These are phyloP conservation scores for Callipepla californica DNA, from an alignment of 2,113 vertebrate species.

Conservation along the genomic window DNA sequence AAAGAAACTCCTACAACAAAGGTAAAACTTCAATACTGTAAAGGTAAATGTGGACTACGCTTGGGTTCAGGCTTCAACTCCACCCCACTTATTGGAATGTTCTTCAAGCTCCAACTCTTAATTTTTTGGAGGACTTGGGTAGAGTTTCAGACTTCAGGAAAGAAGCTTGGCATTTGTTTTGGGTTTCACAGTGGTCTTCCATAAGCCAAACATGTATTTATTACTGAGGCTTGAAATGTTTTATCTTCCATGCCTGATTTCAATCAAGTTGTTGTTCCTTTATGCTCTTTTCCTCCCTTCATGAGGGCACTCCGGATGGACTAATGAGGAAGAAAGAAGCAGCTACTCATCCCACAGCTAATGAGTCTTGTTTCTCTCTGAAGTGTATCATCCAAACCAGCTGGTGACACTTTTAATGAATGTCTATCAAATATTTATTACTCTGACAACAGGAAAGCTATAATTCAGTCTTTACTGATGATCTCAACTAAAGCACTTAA, in stretches of 20 bases:
- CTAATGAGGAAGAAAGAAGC: conserved; percentile 9
- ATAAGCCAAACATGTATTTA: background rate
- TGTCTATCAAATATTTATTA: conserved; percentile 36
- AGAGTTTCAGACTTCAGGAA: background rate
- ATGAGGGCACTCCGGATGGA: background rate
- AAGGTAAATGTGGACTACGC: background rate
- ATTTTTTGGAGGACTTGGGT: background rate
- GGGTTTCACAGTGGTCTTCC: background rate
- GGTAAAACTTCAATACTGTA: background rate
- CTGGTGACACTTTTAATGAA: conserved; percentile 24
- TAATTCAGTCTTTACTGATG: background rate
- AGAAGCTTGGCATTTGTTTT: background rate
- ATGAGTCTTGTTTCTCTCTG: conserved; percentile 2
- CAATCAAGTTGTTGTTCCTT: background rate
- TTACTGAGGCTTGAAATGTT: background rate
- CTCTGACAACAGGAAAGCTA: background rate
- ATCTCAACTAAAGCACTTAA: background rate
- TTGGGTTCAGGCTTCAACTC: background rate
- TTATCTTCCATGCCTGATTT: background rate
- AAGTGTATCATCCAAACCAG: conserved; percentile 25
- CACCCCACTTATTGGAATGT: background rate
- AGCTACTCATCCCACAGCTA: conserved; percentile 20
- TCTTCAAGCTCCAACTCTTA: background rate
- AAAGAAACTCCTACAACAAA: background rate
- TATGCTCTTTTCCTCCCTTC: background rate